Evolutionary conservation across 2,113 vertebrate species (phyloP), one percentile per base, ranked within the genome.

Genomic region (Sceloporus undulatus): DNA sequence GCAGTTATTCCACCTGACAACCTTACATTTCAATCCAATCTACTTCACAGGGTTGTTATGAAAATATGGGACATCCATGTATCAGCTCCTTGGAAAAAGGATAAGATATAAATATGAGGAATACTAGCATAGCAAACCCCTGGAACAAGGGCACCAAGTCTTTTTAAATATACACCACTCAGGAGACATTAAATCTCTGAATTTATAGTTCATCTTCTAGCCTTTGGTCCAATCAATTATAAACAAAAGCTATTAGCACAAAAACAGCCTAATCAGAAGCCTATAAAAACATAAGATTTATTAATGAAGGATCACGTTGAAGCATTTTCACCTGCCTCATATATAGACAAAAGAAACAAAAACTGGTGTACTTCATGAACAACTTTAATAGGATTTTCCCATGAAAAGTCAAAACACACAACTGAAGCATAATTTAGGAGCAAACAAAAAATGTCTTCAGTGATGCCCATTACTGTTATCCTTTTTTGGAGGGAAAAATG

Each of bases 401-500:
- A 90, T 78, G 71, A 90, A 92, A 87, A 93, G 90, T 81, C 56
- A 9, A 85, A 92, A 65, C 79, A 92, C 21, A 92, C 34, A 9
- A 79, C 25, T 52, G 40, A 87, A 65, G n/a, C 23, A 66, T 86
- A 87, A 86, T 68, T 90, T 90, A 79, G 66, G 90, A 38, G 66
- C 68, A 0, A 86, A 2, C 10, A 59, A 86, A 77, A 92, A 65
- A 40, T 11, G 85, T 91, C 85, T 96, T 97, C 94, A 97, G 90
- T 96, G 94, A 88, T 97, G 96, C 14, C 96, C 98, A 87, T 97
- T 94, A 85, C 21, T 19, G 25, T 29, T 9, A 8, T 96, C n/a
- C 90, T 98, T 98, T 95, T 98, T 98, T 9, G 97, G 97, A 52
- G 98, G 97, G 84, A 97, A 97, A 54, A 99, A 85, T 3, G 95